Evolutionary conservation across 2,888 invertebrate genomes (phyloP), one percentile per base, ranked within the genome.

Genomic region (Oithona nana): DNA sequence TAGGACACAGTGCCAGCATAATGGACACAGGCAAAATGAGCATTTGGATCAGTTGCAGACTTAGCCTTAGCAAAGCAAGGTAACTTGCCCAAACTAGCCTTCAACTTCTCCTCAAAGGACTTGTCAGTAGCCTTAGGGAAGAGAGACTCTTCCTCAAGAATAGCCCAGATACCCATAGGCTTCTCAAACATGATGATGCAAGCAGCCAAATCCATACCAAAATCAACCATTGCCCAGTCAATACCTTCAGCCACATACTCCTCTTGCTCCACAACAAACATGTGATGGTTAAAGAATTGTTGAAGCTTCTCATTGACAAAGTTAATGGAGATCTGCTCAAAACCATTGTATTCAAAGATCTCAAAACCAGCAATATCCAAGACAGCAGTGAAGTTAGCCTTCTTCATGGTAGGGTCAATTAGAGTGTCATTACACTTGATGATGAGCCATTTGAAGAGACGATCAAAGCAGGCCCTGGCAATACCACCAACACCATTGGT

Each of bases 91-190:
- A 97, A 84, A 78, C 98, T 95, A 81, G 87, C 87, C 81, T 88
- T 90, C 82, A 98, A 80, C 79, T 98, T 98, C 76, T 97, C 94
- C 76, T 89, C 86, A 80, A 97, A 97, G 76, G 97, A 94, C 78
- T 81, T 84, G 77, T 98, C 98, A 71, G 93, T 89, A 74, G 97
- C 97, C 81, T 98, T 98, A 76, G 98, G 98, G 86, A 98, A 98
- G 93, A 98, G 98, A 88, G 94, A 95, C 81, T 98, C 98, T 84
- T 98, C 98, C 80, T 98, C 98, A 81, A 98, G 89, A 79, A 98
- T 98, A 79, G 97, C 97, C 78, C 98, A 83, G 83, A 98, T 94
- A 84, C 98, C 98, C 90, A 98, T 90, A 73, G 98, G 98, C 72
- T 85, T 82, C 81, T 93, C 93, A 75, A 94, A 92, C 71, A 97